Percentiles rank a stretch among this genome's conserved stretches.
Evolutionary conservation across 2,113 vertebrate genomes (phyloP).

Genomic region (Fulmarus glacialis): DNA sequence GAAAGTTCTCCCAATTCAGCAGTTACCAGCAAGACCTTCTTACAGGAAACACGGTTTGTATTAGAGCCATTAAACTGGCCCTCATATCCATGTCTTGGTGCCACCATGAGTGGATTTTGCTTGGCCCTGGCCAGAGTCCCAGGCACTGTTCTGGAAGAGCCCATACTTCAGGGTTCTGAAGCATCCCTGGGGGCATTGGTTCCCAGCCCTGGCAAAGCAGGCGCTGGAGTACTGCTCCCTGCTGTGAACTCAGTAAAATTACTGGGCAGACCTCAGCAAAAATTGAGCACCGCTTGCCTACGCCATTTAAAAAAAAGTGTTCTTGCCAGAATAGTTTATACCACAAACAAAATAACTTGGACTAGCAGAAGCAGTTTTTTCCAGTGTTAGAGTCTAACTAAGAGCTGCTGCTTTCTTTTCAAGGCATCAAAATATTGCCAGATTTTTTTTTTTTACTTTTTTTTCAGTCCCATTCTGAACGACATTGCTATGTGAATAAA

Average conservation of each 20-base stretch:
- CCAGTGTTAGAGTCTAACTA: not conserved
- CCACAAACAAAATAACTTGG: not conserved
- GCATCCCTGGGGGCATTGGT: not conserved
- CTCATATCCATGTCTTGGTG: rapidly evolving
- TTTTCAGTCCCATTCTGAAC: not conserved
- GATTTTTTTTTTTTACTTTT: not conserved
- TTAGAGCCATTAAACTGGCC: not conserved
- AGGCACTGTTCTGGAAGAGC: not conserved
- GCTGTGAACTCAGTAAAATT: not conserved
- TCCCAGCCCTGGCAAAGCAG: not conserved
- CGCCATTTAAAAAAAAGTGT: not conserved
- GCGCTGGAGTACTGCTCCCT: not conserved
- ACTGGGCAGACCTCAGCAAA: not conserved
- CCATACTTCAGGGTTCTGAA: not conserved
- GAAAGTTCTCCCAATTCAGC: not conserved
- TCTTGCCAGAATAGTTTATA: not conserved
- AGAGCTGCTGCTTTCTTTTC: not conserved
- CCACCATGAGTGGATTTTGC: rapidly evolving
- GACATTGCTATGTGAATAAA: not conserved
- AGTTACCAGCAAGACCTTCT: not conserved
- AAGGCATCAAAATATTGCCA: not conserved
- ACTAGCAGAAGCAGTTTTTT: not conserved
- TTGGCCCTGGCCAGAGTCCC: not conserved
- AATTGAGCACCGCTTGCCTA: not conserved
- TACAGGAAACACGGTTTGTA: rapidly evolving